A percentile compares a stretch with the other conserved stretches of the same genome.
Conservation (phyloP, 2,888 invertebrate species). For the Noctua janthina region DNA sequence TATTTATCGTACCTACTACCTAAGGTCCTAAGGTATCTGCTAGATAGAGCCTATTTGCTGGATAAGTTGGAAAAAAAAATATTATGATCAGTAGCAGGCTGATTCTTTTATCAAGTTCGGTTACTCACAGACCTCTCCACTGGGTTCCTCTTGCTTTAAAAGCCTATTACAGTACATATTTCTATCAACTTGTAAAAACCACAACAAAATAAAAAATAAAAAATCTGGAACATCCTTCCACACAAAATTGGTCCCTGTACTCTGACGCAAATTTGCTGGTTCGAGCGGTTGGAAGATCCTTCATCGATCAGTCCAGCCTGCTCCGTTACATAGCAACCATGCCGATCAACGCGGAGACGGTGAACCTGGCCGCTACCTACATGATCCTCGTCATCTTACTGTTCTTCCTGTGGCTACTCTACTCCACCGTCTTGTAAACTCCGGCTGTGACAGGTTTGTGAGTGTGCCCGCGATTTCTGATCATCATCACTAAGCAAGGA, state of each 20-base stretch:
- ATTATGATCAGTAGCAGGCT: no score
- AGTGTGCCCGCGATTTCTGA: constrained; percentile 50
- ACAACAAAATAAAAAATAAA: constrained; percentile 11
- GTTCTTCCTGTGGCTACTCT: constrained; percentile 92
- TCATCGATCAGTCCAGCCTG: constrained; percentile 78
- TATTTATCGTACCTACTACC: neutral
- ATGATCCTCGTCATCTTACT: constrained; percentile 92
- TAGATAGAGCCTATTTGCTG: neutral
- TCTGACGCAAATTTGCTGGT: constrained; percentile 74
- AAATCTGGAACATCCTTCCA: constrained; percentile 66
- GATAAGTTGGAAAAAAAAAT: neutral
- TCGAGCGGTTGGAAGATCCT: constrained; percentile 72
- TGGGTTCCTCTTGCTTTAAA: neutral
- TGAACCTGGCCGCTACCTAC: constrained; percentile 93
- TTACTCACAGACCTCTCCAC: no score
- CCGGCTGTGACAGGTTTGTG: constrained; percentile 61
- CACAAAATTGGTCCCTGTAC: constrained; percentile 80
- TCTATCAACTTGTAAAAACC: neutral
- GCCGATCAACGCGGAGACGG: constrained; percentile 91
- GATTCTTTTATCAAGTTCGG: neutral
- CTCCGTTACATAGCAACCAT: constrained; percentile 78
- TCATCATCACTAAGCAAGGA: neutral
- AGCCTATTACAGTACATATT: neutral
- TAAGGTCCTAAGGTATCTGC: neutral
- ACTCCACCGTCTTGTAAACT: constrained; percentile 89